These are phyloP conservation scores for Hemibagrus guttatus DNA, from an alignment of 2,797 vertebrate genomes.

Conservation along the genomic window DNA sequence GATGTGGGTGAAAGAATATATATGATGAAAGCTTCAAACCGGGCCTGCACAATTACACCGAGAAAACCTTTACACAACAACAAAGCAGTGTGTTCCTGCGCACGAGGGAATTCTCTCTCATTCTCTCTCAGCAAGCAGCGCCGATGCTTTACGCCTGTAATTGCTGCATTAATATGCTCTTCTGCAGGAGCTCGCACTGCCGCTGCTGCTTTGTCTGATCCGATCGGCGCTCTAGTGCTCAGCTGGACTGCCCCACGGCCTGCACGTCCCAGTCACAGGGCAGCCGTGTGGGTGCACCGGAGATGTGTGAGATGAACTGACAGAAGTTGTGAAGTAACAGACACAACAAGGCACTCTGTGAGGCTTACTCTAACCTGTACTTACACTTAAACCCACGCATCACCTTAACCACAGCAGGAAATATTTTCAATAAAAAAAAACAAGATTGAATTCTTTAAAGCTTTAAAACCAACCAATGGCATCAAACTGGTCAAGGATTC, in stretches of 20 bases:
- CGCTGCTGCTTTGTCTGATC: constrained; percentile 62
- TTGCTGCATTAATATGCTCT: constrained; percentile 76
- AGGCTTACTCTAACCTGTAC: neutral
- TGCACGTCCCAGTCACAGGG: constrained; percentile 37
- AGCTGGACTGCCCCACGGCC: constrained; percentile 46
- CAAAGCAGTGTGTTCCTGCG: constrained; percentile 72
- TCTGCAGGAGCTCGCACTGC: constrained; percentile 65
- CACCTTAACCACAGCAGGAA: constrained; percentile 2
- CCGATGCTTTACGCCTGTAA: constrained; percentile 71
- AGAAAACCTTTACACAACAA: constrained; percentile 77
- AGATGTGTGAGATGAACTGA: constrained; percentile 27
- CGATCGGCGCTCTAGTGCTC: constrained; percentile 48
- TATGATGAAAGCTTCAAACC: constrained; percentile 75
- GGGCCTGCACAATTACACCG: constrained; percentile 72
- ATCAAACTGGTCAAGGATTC: neutral
- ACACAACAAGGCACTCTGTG: constrained; percentile 6
- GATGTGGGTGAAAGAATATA: constrained; percentile 60
- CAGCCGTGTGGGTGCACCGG: constrained; percentile 16
- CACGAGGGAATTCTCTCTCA: constrained; percentile 70
- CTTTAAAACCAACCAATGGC: neutral
- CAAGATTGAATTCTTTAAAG: neutral
- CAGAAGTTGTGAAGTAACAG: constrained; percentile 37
- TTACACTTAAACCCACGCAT: neutral
- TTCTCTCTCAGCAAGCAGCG: constrained; percentile 64
- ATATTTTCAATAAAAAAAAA: neutral